Evolutionary conservation across 1,140 invertebrate genomes (phyloP).

Genomic region (Drosophila jambulina): DNA sequence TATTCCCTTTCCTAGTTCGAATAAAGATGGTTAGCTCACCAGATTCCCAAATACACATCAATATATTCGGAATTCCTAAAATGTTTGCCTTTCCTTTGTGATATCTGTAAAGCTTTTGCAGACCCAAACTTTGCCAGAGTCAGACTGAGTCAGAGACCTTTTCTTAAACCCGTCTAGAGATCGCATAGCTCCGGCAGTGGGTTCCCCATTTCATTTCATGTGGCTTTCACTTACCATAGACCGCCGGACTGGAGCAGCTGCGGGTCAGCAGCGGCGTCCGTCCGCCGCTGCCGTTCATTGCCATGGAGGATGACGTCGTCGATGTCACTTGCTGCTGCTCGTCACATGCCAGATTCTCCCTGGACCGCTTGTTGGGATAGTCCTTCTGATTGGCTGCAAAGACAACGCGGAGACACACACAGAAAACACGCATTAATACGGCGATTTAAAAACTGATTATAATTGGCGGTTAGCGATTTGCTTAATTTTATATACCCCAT

Average conservation of each 20-base stretch:
- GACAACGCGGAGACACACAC: slow-evolving; percentile 48
- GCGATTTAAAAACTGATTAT: slow-evolving; percentile 39
- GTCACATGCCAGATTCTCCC: slow-evolving; percentile 86
- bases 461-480: slow-evolving; percentile 38
- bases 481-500: slow-evolving; percentile 56
- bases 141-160: slow-evolving; percentile 1
- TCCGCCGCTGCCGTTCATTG: slow-evolving; percentile 85
- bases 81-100: slow-evolving; percentile 3
- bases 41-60: neutral
- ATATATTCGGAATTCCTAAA: neutral
- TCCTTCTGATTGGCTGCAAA: slow-evolving; percentile 90
- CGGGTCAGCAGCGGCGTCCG: slow-evolving; percentile 76
- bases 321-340: slow-evolving; percentile 64
- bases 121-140: slow-evolving; percentile 21
- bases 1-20: neutral
- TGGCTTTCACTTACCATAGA: slow-evolving; percentile 77
- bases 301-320: slow-evolving; percentile 61
- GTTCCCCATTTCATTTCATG: slow-evolving; percentile 5
- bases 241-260: slow-evolving; percentile 85
- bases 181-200: slow-evolving; percentile 9
- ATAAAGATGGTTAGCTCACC: neutral
- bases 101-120: slow-evolving; percentile 3
- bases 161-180: slow-evolving; percentile 19
- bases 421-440: slow-evolving; percentile 15
- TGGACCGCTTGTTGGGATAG: slow-evolving; percentile 87